Evolutionary conservation across 2,797 vertebrate genomes (phyloP), one percentile per base, ranked within the genome.

Genomic region (Hephaestus fuliginosus): DNA sequence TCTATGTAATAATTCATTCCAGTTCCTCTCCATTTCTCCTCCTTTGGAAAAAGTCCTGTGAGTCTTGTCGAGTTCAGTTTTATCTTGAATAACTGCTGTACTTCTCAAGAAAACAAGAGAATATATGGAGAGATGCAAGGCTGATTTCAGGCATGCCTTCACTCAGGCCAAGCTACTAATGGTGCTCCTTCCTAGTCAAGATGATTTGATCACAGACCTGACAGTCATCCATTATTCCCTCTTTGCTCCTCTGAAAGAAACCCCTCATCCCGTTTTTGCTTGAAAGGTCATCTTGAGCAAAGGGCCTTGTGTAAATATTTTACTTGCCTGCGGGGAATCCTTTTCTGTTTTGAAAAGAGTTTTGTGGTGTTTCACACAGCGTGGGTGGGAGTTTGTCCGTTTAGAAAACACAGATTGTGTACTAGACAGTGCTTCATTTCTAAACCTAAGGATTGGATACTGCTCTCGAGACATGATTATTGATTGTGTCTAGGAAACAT

Each of bases 401-500:
- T 83, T 77, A 41, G 28, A 84, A 70, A 56, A 70, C 67, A 39
- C 68, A 12, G 60, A 72, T 87, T 79, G 75, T 79, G 60, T 57
- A 70, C 67, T 51, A 85, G 46, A 78, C n/a, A 25, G 46, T 10
- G 70, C 58, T 80, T 69, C 39, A 55, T 76, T 67, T 78, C n/a
- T 63, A 64, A 74, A 84, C 39, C 66, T 25, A 49, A 85, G 52
- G 43, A 80, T 57, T 63, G 39, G 39, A 75, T 72, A 2, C 70
- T 57, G 43, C 77, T 78, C 57, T 78, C 0, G 30, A 90, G 86
- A 88, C 44, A 1, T n/a, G 48, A 57, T 69, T 85, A 90, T 88
- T 86, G 85, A 91, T 90, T 78, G 22, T 70, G 76, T 89, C 82
- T 88, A 43, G 66, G 55, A 81, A 83, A 72, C 80, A 63, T 76